Base-by-base conservation (phyloP, 2,113 vertebrate genomes). In the Sitta europaea region DNA sequence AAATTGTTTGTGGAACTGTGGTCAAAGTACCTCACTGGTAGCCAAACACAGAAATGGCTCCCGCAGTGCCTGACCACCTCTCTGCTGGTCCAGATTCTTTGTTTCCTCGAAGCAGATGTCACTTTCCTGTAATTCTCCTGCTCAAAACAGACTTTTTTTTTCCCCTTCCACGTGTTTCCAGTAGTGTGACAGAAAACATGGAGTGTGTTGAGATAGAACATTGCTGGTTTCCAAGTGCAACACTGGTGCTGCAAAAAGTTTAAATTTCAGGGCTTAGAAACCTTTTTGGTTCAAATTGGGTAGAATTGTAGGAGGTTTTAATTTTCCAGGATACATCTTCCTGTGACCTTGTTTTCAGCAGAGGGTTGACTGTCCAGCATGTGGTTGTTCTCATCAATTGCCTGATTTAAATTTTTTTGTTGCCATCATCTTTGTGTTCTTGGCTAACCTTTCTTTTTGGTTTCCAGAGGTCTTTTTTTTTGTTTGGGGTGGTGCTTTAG, bases 121-220 rank as follows among this genome's bases (percentile, higher is more conserved):
- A 43, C 83, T 93, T 94, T 92, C 63, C 76, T 92, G 63, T 93
- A 95, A 94, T 74, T 83, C 22, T 80, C 15, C 51, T 70, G 82
- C 42, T 93, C 47, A 74, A 67, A 95, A 75, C 50, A 5, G 1
- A 22, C 51, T 2, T 63, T 88, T 87, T 86, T 91, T 90, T 81
- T 53, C 54, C n/a, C 13, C 77, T 95, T 91, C 25, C 33, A 51
- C 47, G 5, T 27, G 48, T 85, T 94, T 85, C 57, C 61, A 85
- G 38, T 61, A 73, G 16, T 45, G 65, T 42, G 48, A 59, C 65
- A 76, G 59, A 83, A 90, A 74, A 86, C 5, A 0, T 0, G 0
- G 83, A 79, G 23, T 16, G 18, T 72, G 54, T 90, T 87, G 71
- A 92, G 95, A 86, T 55, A 85, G 73, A 91, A 40, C 29, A 58